Base-by-base conservation (phyloP, 2,113 vertebrate species). In the Illadopsis cleaveri region DNA sequence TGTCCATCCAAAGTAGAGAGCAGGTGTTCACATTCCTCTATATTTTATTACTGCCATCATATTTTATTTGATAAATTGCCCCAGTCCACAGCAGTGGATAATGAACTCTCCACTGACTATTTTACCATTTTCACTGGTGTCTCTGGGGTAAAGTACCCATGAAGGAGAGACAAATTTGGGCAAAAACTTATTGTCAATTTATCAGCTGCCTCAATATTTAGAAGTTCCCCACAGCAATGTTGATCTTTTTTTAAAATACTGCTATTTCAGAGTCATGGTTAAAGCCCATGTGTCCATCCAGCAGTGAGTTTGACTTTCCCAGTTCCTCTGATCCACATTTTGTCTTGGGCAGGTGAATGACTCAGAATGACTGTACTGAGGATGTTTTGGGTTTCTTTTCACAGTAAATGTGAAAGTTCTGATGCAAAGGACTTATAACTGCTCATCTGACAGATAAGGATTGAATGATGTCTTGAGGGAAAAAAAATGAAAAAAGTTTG, bases 11-110 rank as follows among this genome's bases (percentile, higher is more conserved):
- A 18, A 24, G 24, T 1, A 25, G 13, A 12, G 33, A 38, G 33
- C 28, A 60, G 24, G 45, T 8, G 7, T 4, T 3, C 45, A 24
- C 28, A 23, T 3, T 11, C 13, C 5, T 22, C 23, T 38, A 0
- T 24, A 15, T 25, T 57, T 65, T 15, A n/a, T 44, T 24, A 3
- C 7, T 38, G 3, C 20, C 5, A 2, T 42, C 28, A 8, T 5
- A 11, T 57, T 80, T 64, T 7, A 62, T 35, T 60, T 19, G 24
- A 54, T 19, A 11, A 64, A 51, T 51, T 4, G 30, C 47, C 19
- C 42, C 15, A 9, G 15, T 8, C 42, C 44, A 10, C 17, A 72
- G 79, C 48, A 38, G n/a, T 6, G 25, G 14, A 8, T 56, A 66
- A 65, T 37, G 31, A 83, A 54, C 18, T 7, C 19, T 27, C 22